Evolutionary conservation across 2,113 vertebrate species (phyloP), one percentile per base, ranked within the genome.

Genomic region (Colossoma macropomum): DNA sequence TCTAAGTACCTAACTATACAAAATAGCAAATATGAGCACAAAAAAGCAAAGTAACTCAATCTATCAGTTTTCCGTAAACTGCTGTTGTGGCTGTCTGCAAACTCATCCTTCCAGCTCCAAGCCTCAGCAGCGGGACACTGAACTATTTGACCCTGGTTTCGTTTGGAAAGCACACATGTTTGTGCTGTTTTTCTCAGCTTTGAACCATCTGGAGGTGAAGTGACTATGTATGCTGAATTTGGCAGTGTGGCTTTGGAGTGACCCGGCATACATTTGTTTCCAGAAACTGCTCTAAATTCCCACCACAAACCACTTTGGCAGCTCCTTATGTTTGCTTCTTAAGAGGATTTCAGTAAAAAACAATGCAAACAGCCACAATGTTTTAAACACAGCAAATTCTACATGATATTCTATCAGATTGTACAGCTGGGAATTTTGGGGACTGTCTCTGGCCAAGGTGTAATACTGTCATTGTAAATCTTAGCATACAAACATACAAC

Each of bases 311-410:
- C 63, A 65, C n/a, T 48, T 52, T 77, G 62, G 69, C 75, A 62
- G 85, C 63, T 15, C 52, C 12, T 8, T 17, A 21, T 70, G 28
- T 85, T 82, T 85, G 73, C 19, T 17, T 32, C 66, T 69, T 17
- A 0, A 28, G n/a, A 23, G 48, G 73, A 56, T 76, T 82, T 75
- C 62, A 59, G 60, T 66, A 75, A 75, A 80, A 45, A 34, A 34
- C 68, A 4, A 70, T 52, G 59, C 56, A 81, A 30, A 25, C 15
- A 11, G 23, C 71, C 59, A 38, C 71, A 52, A 21, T n/a, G 62
- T 76, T 75, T 82, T 16, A 13, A 16, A 32, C 68, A 32, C 34
- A 28, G 38, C 50, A 41, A 59, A 27, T 1, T 71, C 25, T 8
- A n/a, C 7, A 1, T 25, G 59, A 62, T 27, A 56, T 21, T 19